Conservation (phyloP, 2,888 invertebrate species). For the Caenorhabditis virilis region DNA sequence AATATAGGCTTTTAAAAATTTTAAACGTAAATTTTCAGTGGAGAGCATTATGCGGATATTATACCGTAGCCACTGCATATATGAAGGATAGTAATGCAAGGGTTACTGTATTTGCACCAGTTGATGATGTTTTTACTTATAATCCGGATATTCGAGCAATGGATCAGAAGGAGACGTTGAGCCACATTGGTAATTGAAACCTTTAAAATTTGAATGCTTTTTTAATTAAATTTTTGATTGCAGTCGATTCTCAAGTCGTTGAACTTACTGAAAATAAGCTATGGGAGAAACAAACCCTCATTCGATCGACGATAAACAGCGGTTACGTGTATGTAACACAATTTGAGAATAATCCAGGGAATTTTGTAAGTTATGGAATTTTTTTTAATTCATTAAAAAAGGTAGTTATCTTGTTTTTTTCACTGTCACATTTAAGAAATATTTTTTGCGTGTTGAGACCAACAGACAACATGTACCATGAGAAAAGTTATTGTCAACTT, state of each 20-base stretch:
- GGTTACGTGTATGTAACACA: conserved; percentile 68
- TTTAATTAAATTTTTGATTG: conserved; percentile 8
- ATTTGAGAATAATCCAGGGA: conserved; percentile 69
- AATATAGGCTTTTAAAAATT: too few relatives aligned
- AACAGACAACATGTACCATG: too few relatives aligned
- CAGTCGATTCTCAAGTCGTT: conserved; percentile 67
- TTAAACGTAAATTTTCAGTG: conserved; percentile 53
- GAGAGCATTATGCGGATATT: conserved; percentile 63
- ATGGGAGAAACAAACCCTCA: conserved; percentile 68
- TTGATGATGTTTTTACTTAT: conserved; percentile 68
- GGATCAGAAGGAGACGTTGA: conserved; percentile 65
- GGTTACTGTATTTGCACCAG: conserved; percentile 65
- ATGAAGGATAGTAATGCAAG: conserved; percentile 67
- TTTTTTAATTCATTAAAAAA: conserved; percentile 2
- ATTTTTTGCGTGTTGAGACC: too few relatives aligned
- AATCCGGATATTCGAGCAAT: conserved; percentile 67
- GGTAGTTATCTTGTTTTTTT: too few relatives aligned
- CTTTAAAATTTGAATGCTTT: too few relatives aligned
- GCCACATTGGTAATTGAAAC: conserved; percentile 65
- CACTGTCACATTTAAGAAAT: too few relatives aligned
- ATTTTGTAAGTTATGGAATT: conserved; percentile 60
- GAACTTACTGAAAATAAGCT: conserved; percentile 59
- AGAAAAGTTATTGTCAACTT: too few relatives aligned
- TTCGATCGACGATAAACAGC: conserved; percentile 66
- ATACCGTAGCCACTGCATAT: conserved; percentile 65